Percentiles rank a stretch among this genome's conserved stretches.
phyloP scores from a whole-genome alignment of 2,113 vertebrate species.

The Ondatra zibethicus region DNA sequence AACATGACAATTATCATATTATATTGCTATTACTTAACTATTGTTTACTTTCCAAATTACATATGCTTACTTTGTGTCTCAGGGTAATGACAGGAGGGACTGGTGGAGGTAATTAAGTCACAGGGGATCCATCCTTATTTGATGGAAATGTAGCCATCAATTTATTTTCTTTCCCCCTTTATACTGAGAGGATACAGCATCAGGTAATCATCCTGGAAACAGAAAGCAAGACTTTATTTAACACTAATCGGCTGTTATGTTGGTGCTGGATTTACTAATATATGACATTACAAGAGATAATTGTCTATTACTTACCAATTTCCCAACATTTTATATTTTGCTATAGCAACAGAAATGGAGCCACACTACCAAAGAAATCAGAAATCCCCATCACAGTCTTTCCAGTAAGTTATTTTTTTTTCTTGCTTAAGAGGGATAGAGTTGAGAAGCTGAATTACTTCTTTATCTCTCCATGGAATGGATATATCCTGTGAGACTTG shows the following conservation, averaged over 20 bases:
- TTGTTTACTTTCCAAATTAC: not conserved
- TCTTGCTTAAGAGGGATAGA: not conserved
- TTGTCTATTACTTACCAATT: not conserved
- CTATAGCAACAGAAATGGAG: not conserved
- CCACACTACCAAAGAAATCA: not conserved
- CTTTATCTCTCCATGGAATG: not conserved
- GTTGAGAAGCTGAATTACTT: not conserved
- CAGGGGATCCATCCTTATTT: not conserved
- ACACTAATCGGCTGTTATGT: rapidly evolving
- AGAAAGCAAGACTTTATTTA: not conserved
- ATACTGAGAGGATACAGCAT: not conserved
- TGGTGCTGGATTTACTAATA: not conserved
- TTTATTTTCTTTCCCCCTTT: not conserved
- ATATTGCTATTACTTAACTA: not conserved
- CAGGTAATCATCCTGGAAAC: not conserved
- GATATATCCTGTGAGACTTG: not conserved
- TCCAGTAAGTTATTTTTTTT: not conserved
- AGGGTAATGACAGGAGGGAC: not conserved
- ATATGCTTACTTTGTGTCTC: not conserved
- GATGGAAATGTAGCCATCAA: not conserved
- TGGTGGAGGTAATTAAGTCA: not conserved
- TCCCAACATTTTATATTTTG: not conserved
- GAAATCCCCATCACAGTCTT: not conserved
- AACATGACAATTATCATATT: not conserved
- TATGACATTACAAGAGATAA: not conserved